Evolutionary conservation across 1,140 invertebrate genomes (phyloP).

Genomic region (Agrypnia vestita): DNA sequence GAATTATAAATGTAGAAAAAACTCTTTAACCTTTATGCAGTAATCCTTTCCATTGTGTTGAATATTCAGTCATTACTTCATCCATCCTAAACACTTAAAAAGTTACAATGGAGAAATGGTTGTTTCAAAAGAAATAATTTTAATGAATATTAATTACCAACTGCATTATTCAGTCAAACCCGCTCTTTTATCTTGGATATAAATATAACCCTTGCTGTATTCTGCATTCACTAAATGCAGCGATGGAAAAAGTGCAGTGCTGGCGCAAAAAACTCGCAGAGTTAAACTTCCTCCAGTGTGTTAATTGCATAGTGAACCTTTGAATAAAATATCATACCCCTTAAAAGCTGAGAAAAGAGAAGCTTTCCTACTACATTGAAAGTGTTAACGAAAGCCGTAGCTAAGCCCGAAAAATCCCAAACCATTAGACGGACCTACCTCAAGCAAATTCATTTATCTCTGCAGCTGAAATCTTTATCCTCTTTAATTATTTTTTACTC

Average conservation of each 20-base stretch:
- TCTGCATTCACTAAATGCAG: slow-evolving; percentile 11
- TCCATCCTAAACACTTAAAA: no score
- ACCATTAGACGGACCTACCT: not conserved
- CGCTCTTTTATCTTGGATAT: not conserved
- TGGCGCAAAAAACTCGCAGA: not conserved
- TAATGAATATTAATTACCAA: no score
- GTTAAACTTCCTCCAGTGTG: slow-evolving; percentile 13
- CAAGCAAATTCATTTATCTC: slow-evolving; percentile 29
- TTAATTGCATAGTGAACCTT: slow-evolving; percentile 38
- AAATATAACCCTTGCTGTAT: no score
- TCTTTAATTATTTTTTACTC: not conserved
- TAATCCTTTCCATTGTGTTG: no score
- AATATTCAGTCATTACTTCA: no score
- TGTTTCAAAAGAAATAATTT: not conserved
- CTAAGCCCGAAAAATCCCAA: slow-evolving; percentile 1
- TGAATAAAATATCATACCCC: slow-evolving; percentile 23
- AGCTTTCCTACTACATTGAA: not conserved
- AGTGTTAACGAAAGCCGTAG: not conserved
- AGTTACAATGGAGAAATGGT: not conserved
- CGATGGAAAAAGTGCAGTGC: not conserved
- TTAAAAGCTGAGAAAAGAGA: slow-evolving; percentile 6
- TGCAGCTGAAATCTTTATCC: slow-evolving; percentile 12
- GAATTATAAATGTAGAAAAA: no score
- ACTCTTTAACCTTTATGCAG: no score
- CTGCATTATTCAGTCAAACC: slow-evolving; percentile 20